Conservation (phyloP, 2,888 invertebrate species). For the Anodontia alba region DNA sequence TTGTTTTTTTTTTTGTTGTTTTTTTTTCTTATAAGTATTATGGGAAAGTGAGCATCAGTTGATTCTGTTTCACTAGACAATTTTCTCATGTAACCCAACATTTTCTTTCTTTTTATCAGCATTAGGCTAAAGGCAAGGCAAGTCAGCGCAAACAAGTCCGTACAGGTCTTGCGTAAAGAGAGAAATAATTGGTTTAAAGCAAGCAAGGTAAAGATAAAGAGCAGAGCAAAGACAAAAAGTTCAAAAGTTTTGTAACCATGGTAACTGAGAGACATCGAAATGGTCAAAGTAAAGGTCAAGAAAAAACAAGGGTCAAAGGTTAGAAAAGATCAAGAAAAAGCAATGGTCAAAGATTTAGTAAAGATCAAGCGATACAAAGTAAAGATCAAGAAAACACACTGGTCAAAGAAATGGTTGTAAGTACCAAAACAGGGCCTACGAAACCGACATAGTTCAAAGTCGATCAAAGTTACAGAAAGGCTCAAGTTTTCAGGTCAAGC, state of each 20-base stretch:
- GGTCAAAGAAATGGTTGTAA: too few relatives aligned
- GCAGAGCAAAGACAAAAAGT: slow-evolving; percentile 20
- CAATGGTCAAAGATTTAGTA: not conserved
- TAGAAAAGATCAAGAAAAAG: not conserved
- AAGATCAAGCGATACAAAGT: not conserved
- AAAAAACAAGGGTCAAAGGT: not conserved
- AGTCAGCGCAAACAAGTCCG: slow-evolving; percentile 31
- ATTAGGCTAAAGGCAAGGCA: slow-evolving; percentile 9
- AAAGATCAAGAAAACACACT: too few relatives aligned
- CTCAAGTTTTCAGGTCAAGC: slow-evolving; percentile 10
- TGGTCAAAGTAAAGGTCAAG: slow-evolving; percentile 3
- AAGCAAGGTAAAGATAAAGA: slow-evolving; percentile 31
- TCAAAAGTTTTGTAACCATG: slow-evolving; percentile 15
- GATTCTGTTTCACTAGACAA: too few relatives aligned
- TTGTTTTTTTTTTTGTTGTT: too few relatives aligned
- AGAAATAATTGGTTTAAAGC: slow-evolving; percentile 30
- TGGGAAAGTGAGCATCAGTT: too few relatives aligned
- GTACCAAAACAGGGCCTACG: too few relatives aligned
- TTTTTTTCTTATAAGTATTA: too few relatives aligned
- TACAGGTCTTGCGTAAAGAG: slow-evolving; percentile 36
- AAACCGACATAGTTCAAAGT: not conserved
- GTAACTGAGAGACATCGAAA: not conserved
- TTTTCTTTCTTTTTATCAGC: slow-evolving; percentile 5
- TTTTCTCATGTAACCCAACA: not conserved
- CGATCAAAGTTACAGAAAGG: slow-evolving; percentile 11